Evolutionary conservation across 2,797 vertebrate genomes (phyloP).

Genomic region (Pteronotus mesoamericanus): DNA sequence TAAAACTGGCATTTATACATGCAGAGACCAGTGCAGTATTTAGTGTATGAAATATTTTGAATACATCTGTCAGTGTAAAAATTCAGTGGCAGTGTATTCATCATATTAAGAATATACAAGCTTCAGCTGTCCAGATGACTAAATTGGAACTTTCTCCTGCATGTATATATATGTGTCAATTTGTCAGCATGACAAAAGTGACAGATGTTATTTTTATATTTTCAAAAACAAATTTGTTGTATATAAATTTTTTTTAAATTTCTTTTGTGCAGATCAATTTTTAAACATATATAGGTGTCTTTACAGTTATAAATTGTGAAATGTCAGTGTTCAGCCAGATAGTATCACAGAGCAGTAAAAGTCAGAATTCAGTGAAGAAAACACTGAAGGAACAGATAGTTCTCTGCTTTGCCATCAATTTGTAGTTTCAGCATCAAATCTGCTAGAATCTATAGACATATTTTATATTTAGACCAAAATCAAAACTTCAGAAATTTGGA

Average conservation of each 20-base stretch:
- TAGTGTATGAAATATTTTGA: conserved; percentile 77
- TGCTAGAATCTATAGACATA: conserved; percentile 51
- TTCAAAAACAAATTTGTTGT: conserved; percentile 81
- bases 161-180: conserved; percentile 79
- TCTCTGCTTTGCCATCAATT: conserved; percentile 64
- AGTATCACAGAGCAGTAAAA: conserved; percentile 45
- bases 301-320: conserved; percentile 72
- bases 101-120: conserved; percentile 62
- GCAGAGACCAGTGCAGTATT: conserved; percentile 79
- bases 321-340: conserved; percentile 77
- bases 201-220: conserved; percentile 87
- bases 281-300: conserved; percentile 74
- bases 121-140: conserved; percentile 59
- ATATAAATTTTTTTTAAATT: conserved; percentile 81
- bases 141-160: conserved; percentile 72
- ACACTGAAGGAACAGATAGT: background rate
- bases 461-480: conserved; percentile 54
- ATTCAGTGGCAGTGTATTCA: conserved; percentile 67
- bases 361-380: conserved; percentile 29
- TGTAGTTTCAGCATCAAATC: conserved; percentile 66
- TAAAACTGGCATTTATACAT: conserved; percentile 70
- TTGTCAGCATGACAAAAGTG: conserved; percentile 79
- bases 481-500: conserved; percentile 31
- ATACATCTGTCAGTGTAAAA: conserved; percentile 70
- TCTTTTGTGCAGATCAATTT: conserved; percentile 81